Percentiles rank a stretch among this genome's conserved stretches.
These are phyloP conservation scores for Mantis religiosa DNA, from an alignment of 2,888 invertebrate genomes.

Conservation along the genomic window DNA sequence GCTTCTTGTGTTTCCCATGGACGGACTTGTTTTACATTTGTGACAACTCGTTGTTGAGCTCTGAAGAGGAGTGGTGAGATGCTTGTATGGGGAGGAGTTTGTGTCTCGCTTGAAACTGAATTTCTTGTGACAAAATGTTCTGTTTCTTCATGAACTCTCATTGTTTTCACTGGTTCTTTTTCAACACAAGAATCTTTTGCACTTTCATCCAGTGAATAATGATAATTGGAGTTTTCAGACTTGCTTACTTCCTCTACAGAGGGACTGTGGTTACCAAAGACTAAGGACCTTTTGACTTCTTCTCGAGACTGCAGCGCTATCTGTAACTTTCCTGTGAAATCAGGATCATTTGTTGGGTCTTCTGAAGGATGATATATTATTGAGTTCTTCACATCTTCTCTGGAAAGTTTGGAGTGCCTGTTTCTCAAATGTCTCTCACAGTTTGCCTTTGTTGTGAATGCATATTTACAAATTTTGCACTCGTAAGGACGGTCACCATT, in stretches of 20 bases:
- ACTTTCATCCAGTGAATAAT: conserved; percentile 2
- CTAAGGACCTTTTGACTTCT: conserved; percentile 24
- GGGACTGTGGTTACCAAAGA: conserved; percentile 4
- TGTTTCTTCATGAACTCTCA: neutral
- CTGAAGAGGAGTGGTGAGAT: neutral
- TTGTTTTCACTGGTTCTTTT: neutral
- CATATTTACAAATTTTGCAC: conserved; percentile 91
- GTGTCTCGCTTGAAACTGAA: neutral
- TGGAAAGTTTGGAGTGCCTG: conserved; percentile 78
- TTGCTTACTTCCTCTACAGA: conserved; percentile 19
- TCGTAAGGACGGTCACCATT: conserved; percentile 94
- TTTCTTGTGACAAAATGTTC: neutral
- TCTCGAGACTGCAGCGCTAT: neutral
- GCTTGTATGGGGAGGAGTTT: neutral
- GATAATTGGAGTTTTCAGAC: conserved; percentile 1
- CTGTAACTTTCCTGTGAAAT: conserved; percentile 13
- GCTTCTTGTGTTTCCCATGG: conserved; percentile 50
- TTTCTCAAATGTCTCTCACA: conserved; percentile 93
- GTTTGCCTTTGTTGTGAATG: conserved; percentile 95
- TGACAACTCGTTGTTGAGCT: neutral
- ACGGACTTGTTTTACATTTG: conserved; percentile 39
- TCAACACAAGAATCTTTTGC: neutral
- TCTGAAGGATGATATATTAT: conserved; percentile 85
- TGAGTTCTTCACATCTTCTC: conserved; percentile 83
- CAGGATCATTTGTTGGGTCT: conserved; percentile 73